These are phyloP conservation scores for Abramis brama DNA, from an alignment of 2,113 vertebrate species.

Conservation along the genomic window DNA sequence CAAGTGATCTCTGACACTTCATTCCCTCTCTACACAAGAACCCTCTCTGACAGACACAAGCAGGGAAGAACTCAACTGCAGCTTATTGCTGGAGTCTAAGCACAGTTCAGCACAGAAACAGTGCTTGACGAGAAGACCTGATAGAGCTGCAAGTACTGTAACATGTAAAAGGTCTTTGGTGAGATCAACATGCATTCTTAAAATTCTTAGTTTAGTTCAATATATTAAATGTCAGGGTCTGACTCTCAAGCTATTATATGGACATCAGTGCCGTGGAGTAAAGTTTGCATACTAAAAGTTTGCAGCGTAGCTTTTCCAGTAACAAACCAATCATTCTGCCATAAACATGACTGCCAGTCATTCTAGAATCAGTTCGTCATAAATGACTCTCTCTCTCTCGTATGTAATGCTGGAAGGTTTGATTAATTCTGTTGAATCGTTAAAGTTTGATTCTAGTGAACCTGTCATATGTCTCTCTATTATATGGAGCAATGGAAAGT, in stretches of 20 bases:
- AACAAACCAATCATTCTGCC: background rate
- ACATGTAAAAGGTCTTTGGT: background rate
- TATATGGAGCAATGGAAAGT: background rate
- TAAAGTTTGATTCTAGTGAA: too few species aligned
- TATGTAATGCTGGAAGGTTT: background rate
- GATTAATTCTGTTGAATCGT: background rate
- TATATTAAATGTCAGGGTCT: background rate
- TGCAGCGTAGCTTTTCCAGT: background rate
- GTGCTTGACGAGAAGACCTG: background rate
- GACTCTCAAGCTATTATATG: background rate
- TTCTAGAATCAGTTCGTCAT: background rate
- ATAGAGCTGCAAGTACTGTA: background rate
- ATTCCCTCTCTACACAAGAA: conserved; percentile 54
- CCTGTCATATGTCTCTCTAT: background rate
- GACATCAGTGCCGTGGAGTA: background rate
- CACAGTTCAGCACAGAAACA: background rate
- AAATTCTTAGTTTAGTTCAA: background rate
- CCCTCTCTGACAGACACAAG: conserved; percentile 49
- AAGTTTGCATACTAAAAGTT: background rate
- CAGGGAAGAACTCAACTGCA: conserved; percentile 35
- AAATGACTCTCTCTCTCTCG: background rate
- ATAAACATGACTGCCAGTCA: background rate
- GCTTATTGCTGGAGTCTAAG: conserved; percentile 9
- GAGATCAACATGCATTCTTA: background rate
- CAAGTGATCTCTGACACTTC: conserved; percentile 60